Evolutionary conservation across 2,113 vertebrate genomes (phyloP).

Genomic region (Reinhardtius hippoglossoides): DNA sequence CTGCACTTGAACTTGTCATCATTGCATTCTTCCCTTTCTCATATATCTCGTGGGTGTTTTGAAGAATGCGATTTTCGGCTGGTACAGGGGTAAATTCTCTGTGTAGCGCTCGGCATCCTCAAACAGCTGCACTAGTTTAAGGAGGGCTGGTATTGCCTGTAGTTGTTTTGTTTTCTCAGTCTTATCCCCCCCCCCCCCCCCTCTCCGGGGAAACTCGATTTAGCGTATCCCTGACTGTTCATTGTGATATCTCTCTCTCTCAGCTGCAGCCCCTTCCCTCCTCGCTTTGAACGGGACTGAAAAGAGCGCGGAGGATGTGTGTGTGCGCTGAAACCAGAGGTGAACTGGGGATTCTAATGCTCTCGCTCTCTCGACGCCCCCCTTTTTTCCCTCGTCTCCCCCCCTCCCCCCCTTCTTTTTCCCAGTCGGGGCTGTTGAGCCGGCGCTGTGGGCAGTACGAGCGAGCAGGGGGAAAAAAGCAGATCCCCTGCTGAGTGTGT

Average conservation of each 20-base stretch:
- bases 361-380: constrained; percentile 5
- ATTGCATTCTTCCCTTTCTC: neutral
- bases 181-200: constrained; percentile 38
- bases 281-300: constrained; percentile 18
- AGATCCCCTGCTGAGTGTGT: constrained; percentile 44
- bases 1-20: constrained; percentile 22
- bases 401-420: constrained; percentile 33
- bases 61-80: neutral
- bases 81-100: constrained; percentile 21
- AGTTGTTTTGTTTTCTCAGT: constrained; percentile 63
- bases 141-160: constrained; percentile 45
- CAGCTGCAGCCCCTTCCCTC: constrained; percentile 36
- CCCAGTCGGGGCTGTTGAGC: constrained; percentile 21
- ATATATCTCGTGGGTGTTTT: constrained; percentile 11
- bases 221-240: constrained; percentile 57
- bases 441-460: constrained; percentile 35
- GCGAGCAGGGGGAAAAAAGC: constrained; percentile 9
- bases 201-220: constrained; percentile 47
- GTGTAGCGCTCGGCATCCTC: constrained; percentile 25
- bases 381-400: constrained; percentile 21
- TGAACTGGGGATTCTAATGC: constrained; percentile 24
- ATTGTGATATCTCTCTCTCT: constrained; percentile 48
- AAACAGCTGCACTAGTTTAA: constrained; percentile 40
- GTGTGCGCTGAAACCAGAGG: constrained; percentile 22
- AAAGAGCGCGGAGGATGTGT: constrained; percentile 29